phyloP scores from a whole-genome alignment of 2,888 invertebrate species.

The Caenorhabditis doughertyi region DNA sequence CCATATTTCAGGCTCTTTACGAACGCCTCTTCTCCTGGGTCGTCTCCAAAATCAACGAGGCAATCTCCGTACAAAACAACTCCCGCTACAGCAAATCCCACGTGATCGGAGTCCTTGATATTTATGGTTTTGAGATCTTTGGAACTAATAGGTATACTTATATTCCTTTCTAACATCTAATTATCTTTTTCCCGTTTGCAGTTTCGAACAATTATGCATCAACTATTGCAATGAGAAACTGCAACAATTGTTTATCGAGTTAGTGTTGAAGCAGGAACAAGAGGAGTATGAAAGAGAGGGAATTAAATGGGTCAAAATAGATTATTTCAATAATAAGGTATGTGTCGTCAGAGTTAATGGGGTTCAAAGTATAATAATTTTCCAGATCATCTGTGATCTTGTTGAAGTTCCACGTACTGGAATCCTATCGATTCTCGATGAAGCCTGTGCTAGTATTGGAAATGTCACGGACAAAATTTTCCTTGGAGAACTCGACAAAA shows the following conservation, averaged over 20 bases:
- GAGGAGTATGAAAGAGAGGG: conserved; percentile 97
- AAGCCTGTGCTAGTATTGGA: conserved; percentile 96
- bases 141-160: conserved; percentile 94
- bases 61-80: conserved; percentile 85
- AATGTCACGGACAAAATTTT: conserved; percentile 90
- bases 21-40: conserved; percentile 96
- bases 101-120: conserved; percentile 95
- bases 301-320: conserved; percentile 87
- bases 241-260: conserved; percentile 96
- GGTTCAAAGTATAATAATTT: not conserved
- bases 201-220: conserved; percentile 97
- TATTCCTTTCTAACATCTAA: not conserved
- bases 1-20: conserved; percentile 86
- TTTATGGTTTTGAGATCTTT: conserved; percentile 99
- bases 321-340: conserved; percentile 95
- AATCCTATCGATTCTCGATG: conserved; percentile 94
- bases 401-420: conserved; percentile 96
- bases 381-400: conserved; percentile 92
- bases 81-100: conserved; percentile 86
- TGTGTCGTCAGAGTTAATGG: not conserved
- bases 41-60: conserved; percentile 92
- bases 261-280: conserved; percentile 97
- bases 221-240: conserved; percentile 99
- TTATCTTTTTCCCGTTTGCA: conserved; percentile 73
- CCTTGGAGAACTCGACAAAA: conserved; percentile 94